Base-by-base conservation (phyloP, 2,113 vertebrate species). In the Myanophis thanlyinensis region DNA sequence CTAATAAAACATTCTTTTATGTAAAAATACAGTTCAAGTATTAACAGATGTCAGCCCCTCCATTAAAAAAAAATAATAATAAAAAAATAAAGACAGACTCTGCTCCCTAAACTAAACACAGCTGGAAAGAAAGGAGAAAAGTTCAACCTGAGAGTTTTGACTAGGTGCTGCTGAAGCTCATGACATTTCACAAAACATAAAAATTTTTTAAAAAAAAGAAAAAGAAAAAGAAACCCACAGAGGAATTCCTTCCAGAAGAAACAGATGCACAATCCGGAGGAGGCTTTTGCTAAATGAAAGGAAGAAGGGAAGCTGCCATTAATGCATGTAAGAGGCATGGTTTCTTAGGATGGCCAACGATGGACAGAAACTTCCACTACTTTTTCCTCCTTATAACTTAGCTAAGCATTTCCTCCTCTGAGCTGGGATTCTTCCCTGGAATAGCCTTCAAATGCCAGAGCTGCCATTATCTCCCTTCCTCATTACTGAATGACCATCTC, bases 101-200 rank as follows among this genome's bases (percentile, higher is more conserved):
- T 92, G 30, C 52, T 67, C 23, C 4, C 47, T 67, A 87, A 94
- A 89, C 23, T 92, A 94, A 94, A 92, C 7, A 85, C 4, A 93
- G 87, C 87, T 22, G 7, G 25, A 48, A 73, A 48, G 48, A 87
- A 25, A 30, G n/a, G 3, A 47, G 40, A 56, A 88, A 30, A 25
- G 7, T 1, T 85, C 62, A 25, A 7, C 91, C 88, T 53, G 87
- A 92, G 94, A 92, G 85, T 52, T 92, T 15, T 9, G 80, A 54
- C 35, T 92, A 20, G 44, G 5, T 48, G 25, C 47, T 85, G n/a
- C 56, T 52, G 88, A n/a, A 67, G 88, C 67, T 54, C 35, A 87
- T 1, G 67, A 44, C 22, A 8, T 13, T 91, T 91, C 62, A 88
- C 27, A 87, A 46, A 93, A 10, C 15, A 73, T 80, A 35, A 73